Base-by-base conservation (phyloP, 2,888 invertebrate genomes). In the Agriotes lineatus region DNA sequence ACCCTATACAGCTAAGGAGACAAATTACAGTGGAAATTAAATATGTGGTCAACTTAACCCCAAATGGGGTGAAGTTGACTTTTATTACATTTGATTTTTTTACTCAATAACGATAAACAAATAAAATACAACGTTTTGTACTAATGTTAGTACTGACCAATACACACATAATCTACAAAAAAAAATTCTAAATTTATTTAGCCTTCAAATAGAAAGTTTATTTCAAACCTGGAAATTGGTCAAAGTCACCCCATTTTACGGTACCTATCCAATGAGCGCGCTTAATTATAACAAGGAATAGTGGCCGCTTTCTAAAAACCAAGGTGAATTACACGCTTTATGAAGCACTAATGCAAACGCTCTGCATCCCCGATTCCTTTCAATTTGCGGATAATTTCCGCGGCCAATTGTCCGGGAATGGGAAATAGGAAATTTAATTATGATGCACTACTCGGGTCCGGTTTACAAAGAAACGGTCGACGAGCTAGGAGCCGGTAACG, bases 401-500 rank as follows among this genome's bases (percentile, higher is more conserved):
- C 48, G 45, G 39, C 50, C 42, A 25, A 56, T 48, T 63, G 62
- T 71, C 69, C 63, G 30, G 56, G 52, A 57, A 64, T 42, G 64
- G 50, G 61, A 68, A 68, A 63, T 37, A 30, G 68, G 57, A 66
- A 70, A 70, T 70, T 61, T 66, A 66, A 70, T 70, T 67, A 62
- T 56, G 45, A 58, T 54, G 35, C 56, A 65, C 62, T 65, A 39
- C 52, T 45, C 61, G 52, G 18, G 60, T 54, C 54, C 48, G 61
- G 54, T 57, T 71, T 64, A 70, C 70, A 74, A 72, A 72, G 72
- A 68, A 70, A 60, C 59, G 45, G 54, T 54, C 39, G 58, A 50
- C 50, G 65, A 61, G 54, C 56, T 45, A 61, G 61, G 61, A 60
- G 67, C 59, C 50, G 57, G 70, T 73, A 74, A 74, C 74, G 70